Percentiles rank a stretch among this genome's conserved stretches.
Conservation (phyloP, 1,140 invertebrate genomes). For the Cardiocondyla obscurior region DNA sequence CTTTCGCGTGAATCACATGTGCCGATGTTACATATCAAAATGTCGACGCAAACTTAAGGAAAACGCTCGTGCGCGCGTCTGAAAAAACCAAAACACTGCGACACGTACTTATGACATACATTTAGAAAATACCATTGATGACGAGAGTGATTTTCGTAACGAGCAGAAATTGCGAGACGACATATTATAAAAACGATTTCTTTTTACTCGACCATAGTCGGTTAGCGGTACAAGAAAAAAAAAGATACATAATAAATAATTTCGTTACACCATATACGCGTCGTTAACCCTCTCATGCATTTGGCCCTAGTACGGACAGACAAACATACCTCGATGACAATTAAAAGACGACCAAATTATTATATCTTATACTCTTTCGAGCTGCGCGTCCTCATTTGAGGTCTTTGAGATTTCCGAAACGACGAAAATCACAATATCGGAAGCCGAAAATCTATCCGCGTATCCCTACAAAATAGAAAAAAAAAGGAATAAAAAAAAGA, state of each 20-base stretch:
- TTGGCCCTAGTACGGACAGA: background rate
- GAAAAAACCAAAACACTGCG: background rate
- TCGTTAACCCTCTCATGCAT: slow-evolving; percentile 26
- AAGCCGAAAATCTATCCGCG: background rate
- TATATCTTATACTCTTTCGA: background rate
- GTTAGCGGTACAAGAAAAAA: background rate
- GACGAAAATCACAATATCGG: background rate
- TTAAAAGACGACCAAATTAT: background rate
- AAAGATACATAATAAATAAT: background rate
- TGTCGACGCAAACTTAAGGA: background rate
- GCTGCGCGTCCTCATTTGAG: background rate
- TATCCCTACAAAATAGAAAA: background rate
- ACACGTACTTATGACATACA: background rate
- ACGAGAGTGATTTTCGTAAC: background rate
- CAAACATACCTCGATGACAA: background rate
- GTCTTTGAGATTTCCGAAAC: background rate
- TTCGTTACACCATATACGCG: background rate
- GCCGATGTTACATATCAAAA: background rate
- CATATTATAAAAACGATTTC: background rate
- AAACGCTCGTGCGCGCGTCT: background rate
- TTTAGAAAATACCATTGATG: background rate
- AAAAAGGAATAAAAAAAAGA: too few species aligned
- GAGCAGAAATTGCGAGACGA: background rate
- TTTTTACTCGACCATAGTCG: background rate
- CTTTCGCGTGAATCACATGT: background rate